phyloP scores from a whole-genome alignment of 2,113 vertebrate species.

The Dolichallabes microphthalmus region DNA sequence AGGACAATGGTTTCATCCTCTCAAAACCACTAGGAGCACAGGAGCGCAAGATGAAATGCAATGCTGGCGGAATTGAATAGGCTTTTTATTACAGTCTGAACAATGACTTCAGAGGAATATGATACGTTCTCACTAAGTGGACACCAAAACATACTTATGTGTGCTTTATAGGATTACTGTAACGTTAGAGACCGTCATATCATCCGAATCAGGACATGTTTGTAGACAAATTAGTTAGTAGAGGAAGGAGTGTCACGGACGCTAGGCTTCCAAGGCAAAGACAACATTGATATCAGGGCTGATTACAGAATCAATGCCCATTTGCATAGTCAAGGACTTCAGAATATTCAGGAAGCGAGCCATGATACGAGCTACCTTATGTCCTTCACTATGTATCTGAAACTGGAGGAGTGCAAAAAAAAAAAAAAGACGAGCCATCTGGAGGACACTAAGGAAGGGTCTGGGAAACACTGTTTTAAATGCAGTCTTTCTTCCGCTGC shows the following conservation, averaged over 20 bases:
- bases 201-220: background rate
- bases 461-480: background rate
- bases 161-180: background rate
- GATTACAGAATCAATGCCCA: background rate
- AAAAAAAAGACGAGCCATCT: background rate
- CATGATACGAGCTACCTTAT: background rate
- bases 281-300: background rate
- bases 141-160: background rate
- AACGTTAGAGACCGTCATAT: background rate
- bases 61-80: background rate
- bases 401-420: background rate
- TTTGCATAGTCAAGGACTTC: conserved; percentile 7
- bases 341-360: background rate
- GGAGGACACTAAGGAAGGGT: background rate
- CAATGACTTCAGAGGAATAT: background rate
- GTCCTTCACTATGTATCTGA: background rate
- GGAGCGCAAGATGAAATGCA: background rate
- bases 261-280: background rate
- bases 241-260: background rate
- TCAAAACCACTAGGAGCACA: conserved; percentile 16
- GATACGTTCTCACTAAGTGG: background rate
- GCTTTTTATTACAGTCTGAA: conserved; percentile 23
- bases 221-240: background rate
- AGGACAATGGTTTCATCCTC: conserved; percentile 13
- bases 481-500: background rate